phyloP scores from a whole-genome alignment of 1,140 invertebrate species.

The Orussus abietinus region DNA sequence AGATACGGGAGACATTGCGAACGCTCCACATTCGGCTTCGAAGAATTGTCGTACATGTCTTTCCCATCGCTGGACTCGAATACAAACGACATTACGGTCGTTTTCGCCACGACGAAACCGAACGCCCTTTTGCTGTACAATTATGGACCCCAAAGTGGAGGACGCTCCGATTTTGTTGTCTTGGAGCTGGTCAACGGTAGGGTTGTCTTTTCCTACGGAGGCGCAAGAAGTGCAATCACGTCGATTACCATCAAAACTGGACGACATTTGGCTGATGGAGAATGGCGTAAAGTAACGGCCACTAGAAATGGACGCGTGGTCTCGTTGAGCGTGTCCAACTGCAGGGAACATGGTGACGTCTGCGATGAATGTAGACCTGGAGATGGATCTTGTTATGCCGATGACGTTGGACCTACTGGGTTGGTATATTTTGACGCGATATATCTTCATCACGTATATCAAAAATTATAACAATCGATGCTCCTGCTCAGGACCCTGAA shows the following conservation, averaged over 20 bases:
- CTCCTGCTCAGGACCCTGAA: conserved; percentile 78
- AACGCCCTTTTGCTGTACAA: conserved; percentile 87
- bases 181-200: conserved; percentile 80
- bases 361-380: conserved; percentile 82
- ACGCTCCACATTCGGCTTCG: conserved; percentile 83
- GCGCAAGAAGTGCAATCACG: conserved; percentile 79
- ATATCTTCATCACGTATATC: conserved; percentile 1
- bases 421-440: conserved; percentile 47
- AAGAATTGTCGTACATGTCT: conserved; percentile 83
- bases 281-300: conserved; percentile 88
- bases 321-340: conserved; percentile 75
- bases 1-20: conserved; percentile 90
- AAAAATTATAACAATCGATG: conserved; percentile 19
- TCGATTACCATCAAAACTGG: conserved; percentile 64
- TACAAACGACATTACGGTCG: conserved; percentile 86
- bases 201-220: conserved; percentile 85
- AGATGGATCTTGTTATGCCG: conserved; percentile 75
- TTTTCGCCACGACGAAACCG: conserved; percentile 85
- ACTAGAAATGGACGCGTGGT: conserved; percentile 83
- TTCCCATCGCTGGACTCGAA: conserved; percentile 80
- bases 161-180: conserved; percentile 87
- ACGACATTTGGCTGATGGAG: conserved; percentile 73
- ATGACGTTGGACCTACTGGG: conserved; percentile 81
- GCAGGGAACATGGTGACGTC: conserved; percentile 77
- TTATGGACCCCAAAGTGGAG: conserved; percentile 79